phyloP scores from a whole-genome alignment of 1,140 invertebrate species.

The Sycophila sp. region DNA sequence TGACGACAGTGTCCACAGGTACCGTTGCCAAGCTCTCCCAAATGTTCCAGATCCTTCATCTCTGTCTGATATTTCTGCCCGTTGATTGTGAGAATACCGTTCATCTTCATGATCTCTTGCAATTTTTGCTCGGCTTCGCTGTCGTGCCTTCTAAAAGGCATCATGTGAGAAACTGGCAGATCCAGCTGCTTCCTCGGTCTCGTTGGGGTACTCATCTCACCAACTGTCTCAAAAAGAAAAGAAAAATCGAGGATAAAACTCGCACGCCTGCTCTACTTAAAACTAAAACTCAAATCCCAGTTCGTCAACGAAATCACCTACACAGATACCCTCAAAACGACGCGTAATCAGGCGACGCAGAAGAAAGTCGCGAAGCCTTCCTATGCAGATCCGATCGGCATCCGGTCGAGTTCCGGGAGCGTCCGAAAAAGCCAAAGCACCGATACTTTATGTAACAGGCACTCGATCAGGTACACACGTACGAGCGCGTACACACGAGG shows the following conservation, averaged over 20 bases:
- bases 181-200: constrained; percentile 61
- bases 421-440: constrained; percentile 17
- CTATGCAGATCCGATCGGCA: too few relatives aligned
- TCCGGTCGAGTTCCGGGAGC: too few relatives aligned
- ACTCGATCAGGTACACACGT: background rate
- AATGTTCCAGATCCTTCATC: constrained; percentile 85
- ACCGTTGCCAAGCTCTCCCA: constrained; percentile 93
- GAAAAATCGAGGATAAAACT: too few relatives aligned
- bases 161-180: constrained; percentile 67
- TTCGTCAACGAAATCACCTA: too few relatives aligned
- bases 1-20: constrained; percentile 97
- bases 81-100: constrained; percentile 85
- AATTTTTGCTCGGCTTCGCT: constrained; percentile 77
- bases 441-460: constrained; percentile 36
- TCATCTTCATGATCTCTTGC: constrained; percentile 83
- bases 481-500: constrained; percentile 15
- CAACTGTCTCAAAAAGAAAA: constrained; percentile 52
- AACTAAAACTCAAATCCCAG: too few relatives aligned
- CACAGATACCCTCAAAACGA: too few relatives aligned
- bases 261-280: too few relatives aligned
- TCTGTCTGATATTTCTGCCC: constrained; percentile 83
- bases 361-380: too few relatives aligned
- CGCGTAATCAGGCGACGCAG: too few relatives aligned
- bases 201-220: constrained; percentile 65
- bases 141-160: constrained; percentile 68